Base-by-base conservation (phyloP, 23 tunicate species). In the Phallusia fumigata region DNA sequence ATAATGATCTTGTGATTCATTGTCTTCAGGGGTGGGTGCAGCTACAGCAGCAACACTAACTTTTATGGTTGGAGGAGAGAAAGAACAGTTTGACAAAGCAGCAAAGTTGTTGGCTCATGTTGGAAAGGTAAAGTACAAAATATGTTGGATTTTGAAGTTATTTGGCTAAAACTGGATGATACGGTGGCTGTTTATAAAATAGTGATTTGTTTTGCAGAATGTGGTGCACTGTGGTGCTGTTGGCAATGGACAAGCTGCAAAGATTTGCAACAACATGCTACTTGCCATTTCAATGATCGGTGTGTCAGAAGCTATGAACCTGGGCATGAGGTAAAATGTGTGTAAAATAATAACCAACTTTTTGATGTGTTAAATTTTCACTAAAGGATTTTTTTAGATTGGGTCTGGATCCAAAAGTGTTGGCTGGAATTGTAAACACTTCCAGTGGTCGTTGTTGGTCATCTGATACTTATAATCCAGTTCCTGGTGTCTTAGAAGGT, bases 391-490 rank as follows among this genome's bases (percentile, higher is more conserved):
- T 18, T 78, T 75, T 32, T 73, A 88, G 98, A 75, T 74, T 90
- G 33, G 99, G 99, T 1, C 79, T 96, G 80, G 97, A 96, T 47
- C 87, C 99, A 19, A 96, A 96, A 53, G 53, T 90, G 28, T 65
- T 96, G 32, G 97, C 99, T 0, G 89, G 90, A 22, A 96, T 96
- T 40, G 58, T 96, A 18, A 88, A 88, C 77, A 83, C 93, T 8
- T 88, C 99, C 12, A 87, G 99, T 73, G 99, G 99, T 30, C 88
- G 99, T 0, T 96, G 99, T 79, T 96, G 99, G 99, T 88, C 99
- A 30, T 89, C 94, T 0, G 99, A 96, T 64, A 96, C 99, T 24
- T 96, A 96, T 84, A 96, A 96, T 64, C 99, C 99, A 0, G 99
- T 96, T 0, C 99, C 99, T 51, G 99, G 99, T 0, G 96, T 96